A percentile compares a stretch with the other conserved stretches of the same genome.
Conservation (phyloP, 1,140 invertebrate genomes). For the Samia ricini region DNA sequence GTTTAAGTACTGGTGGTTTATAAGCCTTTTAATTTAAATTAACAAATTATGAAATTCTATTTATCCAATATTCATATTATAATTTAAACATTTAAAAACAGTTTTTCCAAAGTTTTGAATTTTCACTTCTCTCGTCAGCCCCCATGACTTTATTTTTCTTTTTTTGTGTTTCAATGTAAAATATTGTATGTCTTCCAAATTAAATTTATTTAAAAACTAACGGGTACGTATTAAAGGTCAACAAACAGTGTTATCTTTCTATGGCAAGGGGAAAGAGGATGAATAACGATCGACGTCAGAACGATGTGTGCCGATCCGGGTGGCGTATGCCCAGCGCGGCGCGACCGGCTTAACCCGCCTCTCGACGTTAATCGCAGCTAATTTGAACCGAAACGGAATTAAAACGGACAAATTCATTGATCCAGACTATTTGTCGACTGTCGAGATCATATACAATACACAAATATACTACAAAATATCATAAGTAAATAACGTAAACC, state of each 20-base stretch:
- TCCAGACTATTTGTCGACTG: constrained; percentile 71
- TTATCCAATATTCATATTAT: no score
- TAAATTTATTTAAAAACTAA: background rate
- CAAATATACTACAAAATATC: background rate
- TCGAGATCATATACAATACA: constrained; percentile 32
- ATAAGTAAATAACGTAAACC: background rate
- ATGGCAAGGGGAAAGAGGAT: constrained; percentile 49
- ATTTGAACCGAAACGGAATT: constrained; percentile 73
- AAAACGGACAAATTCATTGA: constrained; percentile 72
- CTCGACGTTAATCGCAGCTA: constrained; percentile 69
- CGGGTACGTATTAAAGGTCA: constrained; percentile 28
- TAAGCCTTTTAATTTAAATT: no score
- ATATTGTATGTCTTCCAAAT: background rate
- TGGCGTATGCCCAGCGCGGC: constrained; percentile 35
- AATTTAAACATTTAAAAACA: no score
- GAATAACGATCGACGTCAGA: constrained; percentile 78
- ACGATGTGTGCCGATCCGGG: constrained; percentile 77
- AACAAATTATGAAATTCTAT: no score
- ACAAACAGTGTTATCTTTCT: constrained; percentile 52
- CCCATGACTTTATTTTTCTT: no score
- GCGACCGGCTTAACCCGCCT: constrained; percentile 63
- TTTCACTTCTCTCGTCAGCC: no score
- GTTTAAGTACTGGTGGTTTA: no score
- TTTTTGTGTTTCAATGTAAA: background rate
- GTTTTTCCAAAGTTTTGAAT: no score